These are phyloP conservation scores for Ammodytes marinus DNA, from an alignment of 2,113 vertebrate species.

Conservation along the genomic window DNA sequence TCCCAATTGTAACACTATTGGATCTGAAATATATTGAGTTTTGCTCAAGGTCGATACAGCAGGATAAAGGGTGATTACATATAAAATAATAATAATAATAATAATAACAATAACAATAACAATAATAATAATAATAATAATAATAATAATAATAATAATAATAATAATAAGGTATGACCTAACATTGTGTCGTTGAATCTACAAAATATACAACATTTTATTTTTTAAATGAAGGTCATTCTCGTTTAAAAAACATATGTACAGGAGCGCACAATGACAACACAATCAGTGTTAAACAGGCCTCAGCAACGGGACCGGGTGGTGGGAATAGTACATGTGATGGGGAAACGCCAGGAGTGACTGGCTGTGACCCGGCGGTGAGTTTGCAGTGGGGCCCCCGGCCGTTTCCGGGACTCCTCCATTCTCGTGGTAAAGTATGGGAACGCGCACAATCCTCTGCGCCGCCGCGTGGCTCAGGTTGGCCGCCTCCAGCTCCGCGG, in stretches of 20 bases:
- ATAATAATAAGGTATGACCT: slow-evolving; percentile 53
- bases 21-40: not conserved
- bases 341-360: slow-evolving; percentile 94
- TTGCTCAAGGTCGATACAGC: slow-evolving; percentile 22
- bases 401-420: slow-evolving; percentile 86
- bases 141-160: slow-evolving; percentile 68
- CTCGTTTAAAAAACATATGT: slow-evolving; percentile 62
- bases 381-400: slow-evolving; percentile 78
- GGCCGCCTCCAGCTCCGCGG: slow-evolving; percentile 95
- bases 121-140: slow-evolving; percentile 70
- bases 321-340: slow-evolving; percentile 94
- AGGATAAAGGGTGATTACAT: slow-evolving; percentile 44
- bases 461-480: slow-evolving; percentile 95
- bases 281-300: slow-evolving; percentile 86
- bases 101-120: too few relatives aligned
- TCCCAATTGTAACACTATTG: not conserved
- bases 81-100: slow-evolving; percentile 53
- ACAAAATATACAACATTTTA: slow-evolving; percentile 74
- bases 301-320: slow-evolving; percentile 94
- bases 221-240: slow-evolving; percentile 32
- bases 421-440: slow-evolving; percentile 96
- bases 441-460: slow-evolving; percentile 96
- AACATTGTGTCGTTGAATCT: slow-evolving; percentile 45
- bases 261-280: slow-evolving; percentile 31
- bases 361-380: slow-evolving; percentile 86